Conservation (phyloP, 2,888 invertebrate species). For the Clepsis dumicolana region DNA sequence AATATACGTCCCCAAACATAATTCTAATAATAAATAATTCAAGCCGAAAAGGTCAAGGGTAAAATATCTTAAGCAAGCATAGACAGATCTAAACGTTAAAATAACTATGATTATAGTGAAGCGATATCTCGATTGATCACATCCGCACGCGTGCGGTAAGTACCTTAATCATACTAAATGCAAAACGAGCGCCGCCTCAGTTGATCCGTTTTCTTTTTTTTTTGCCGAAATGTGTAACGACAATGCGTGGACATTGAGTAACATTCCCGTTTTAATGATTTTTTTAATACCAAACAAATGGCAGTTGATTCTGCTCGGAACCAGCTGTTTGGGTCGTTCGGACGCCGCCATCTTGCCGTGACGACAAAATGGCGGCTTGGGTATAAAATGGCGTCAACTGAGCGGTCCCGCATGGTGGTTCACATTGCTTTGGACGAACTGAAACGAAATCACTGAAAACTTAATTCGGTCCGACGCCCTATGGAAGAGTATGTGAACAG, state of each 20-base stretch:
- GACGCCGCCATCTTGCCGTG: constrained; percentile 64
- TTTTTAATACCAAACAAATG: constrained; percentile 63
- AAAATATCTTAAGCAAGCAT: constrained; percentile 70
- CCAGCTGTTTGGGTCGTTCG: constrained; percentile 78
- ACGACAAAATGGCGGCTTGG: constrained; percentile 64
- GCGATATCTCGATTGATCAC: constrained; percentile 76
- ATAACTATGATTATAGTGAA: constrained; percentile 75
- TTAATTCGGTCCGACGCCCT: constrained; percentile 52
- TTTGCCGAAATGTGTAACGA: constrained; percentile 68
- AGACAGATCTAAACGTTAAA: constrained; percentile 76
- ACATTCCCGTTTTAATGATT: constrained; percentile 69
- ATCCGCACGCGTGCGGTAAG: constrained; percentile 71
- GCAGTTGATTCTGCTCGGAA: constrained; percentile 72
- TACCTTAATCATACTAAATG: constrained; percentile 71
- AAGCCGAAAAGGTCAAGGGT: constrained; percentile 69
- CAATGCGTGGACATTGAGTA: constrained; percentile 74
- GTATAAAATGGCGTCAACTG: constrained; percentile 64
- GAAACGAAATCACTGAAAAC: constrained; percentile 60
- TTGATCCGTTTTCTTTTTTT: constrained; percentile 64
- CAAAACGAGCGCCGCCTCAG: constrained; percentile 62
- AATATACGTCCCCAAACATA: constrained; percentile 58
- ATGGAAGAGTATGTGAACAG: constrained; percentile 71
- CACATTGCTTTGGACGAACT: constrained; percentile 55
- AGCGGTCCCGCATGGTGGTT: constrained; percentile 55
- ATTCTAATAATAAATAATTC: constrained; percentile 78